Conservation (phyloP, 2,797 vertebrate species). For the Eleutherodactylus coqui region DNA sequence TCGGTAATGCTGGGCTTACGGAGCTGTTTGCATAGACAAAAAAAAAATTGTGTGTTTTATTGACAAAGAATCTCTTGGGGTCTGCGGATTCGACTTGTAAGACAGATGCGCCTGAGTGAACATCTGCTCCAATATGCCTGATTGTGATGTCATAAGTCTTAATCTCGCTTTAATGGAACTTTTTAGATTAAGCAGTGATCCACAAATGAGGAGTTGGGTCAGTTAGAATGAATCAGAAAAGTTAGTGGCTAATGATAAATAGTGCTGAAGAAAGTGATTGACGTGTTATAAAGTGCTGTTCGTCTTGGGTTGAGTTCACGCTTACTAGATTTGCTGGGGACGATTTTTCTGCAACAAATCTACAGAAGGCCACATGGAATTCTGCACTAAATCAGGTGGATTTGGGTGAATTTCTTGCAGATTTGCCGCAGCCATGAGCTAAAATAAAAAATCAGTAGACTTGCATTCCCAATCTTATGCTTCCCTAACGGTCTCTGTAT, state of each 20-base stretch:
- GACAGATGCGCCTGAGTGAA: background rate
- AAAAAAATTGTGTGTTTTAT: conserved; percentile 12
- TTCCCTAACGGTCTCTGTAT: too few relatives aligned
- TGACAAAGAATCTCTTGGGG: background rate
- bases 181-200: background rate
- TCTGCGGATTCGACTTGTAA: conserved; percentile 3
- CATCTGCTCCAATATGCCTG: background rate
- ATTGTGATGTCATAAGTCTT: conserved; percentile 15
- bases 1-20: conserved; percentile 38
- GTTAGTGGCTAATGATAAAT: too few relatives aligned
- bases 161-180: conserved; percentile 17
- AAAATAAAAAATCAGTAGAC: too few relatives aligned
- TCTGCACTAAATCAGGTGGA: too few relatives aligned
- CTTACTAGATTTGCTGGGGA: background rate
- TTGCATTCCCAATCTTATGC: too few relatives aligned
- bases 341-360: too few relatives aligned
- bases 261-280: background rate
- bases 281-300: background rate
- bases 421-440: too few relatives aligned
- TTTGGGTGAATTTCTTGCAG: too few relatives aligned
- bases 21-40: conserved; percentile 48
- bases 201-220: background rate
- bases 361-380: too few relatives aligned
- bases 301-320: background rate
- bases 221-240: too few relatives aligned